Evolutionary conservation across 2,113 vertebrate species (phyloP), one percentile per base, ranked within the genome.

Genomic region (Etheostoma cragini): DNA sequence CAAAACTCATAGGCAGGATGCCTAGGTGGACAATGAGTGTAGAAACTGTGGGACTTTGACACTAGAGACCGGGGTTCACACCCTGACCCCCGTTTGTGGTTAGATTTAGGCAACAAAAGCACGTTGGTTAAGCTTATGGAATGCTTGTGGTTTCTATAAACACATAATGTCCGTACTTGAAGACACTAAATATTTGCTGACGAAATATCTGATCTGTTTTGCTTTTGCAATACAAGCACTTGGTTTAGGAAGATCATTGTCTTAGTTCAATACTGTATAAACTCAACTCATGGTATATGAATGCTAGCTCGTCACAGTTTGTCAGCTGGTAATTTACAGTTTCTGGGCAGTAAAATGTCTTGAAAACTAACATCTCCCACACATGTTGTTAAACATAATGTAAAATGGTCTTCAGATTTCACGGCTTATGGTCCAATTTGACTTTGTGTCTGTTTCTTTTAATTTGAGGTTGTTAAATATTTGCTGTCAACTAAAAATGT

Each of bases 281-380:
- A 30, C 76, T 84, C 72, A 62, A 47, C 26, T 75, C 42, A 46
- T 71, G 72, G 61, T 58, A 76, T 81, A 75, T 46, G 46, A 50
- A 35, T 56, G 69, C 14, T 19, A 58, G 30, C n/a, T 64, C 42
- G 61, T 76, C 52, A 71, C 68, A 38, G 65, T 52, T 87, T 80
- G 63, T 56, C 60, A 54, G 30, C 38, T 67, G 22, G 47, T 70
- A 45, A 76, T 77, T 66, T 22, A 78, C 63, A 49, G 54, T 86
- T 83, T 82, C 77, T 85, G 63, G 82, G 71, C 70, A 45, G 75
- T 67, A 74, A 57, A 49, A 46, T 56, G 46, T 79, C 49, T 66
- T 30, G 21, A 78, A 72, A 81, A 79, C 54, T 50, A 65, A 79
- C 47, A 19, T 66, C 47, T 67, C 58, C 70, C 54, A 54, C 47